Evolutionary conservation across 1,140 invertebrate species (phyloP).

Genomic region (Megathymus violae): DNA sequence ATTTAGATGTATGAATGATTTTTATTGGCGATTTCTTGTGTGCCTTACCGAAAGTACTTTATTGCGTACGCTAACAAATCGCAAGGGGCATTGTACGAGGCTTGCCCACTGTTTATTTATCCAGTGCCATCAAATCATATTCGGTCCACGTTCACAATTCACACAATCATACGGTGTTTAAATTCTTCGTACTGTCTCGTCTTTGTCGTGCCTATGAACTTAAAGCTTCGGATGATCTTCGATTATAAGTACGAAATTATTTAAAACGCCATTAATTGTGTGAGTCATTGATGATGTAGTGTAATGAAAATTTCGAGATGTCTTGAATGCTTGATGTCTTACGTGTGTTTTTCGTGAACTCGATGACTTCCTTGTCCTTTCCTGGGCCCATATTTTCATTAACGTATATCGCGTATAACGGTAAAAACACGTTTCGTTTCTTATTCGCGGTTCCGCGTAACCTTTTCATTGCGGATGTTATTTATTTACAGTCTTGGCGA

Average conservation of each 20-base stretch:
- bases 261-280: background rate
- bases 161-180: slow-evolving; percentile 72
- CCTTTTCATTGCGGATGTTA: slow-evolving; percentile 44
- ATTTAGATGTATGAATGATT: too few relatives aligned
- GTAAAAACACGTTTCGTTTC: slow-evolving; percentile 71
- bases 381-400: background rate
- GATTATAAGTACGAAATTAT: slow-evolving; percentile 33
- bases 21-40: too few relatives aligned
- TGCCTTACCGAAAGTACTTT: too few relatives aligned
- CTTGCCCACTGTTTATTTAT: slow-evolving; percentile 70
- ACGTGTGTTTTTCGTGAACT: too few relatives aligned
- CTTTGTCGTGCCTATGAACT: slow-evolving; percentile 63
- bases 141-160: slow-evolving; percentile 77
- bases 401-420: slow-evolving; percentile 49
- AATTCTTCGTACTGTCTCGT: slow-evolving; percentile 68
- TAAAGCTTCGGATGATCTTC: slow-evolving; percentile 44
- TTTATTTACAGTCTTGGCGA: slow-evolving; percentile 68
- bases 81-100: slow-evolving; percentile 61
- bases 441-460: slow-evolving; percentile 44
- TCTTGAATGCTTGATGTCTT: too few relatives aligned
- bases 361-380: too few relatives aligned
- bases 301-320: too few relatives aligned
- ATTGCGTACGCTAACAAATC: slow-evolving; percentile 30
- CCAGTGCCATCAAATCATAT: slow-evolving; percentile 63
- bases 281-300: too few relatives aligned